Percentiles rank a stretch among this genome's conserved stretches.
phyloP scores from a whole-genome alignment of 2,888 invertebrate species.

The Megalurothrips usitatus region DNA sequence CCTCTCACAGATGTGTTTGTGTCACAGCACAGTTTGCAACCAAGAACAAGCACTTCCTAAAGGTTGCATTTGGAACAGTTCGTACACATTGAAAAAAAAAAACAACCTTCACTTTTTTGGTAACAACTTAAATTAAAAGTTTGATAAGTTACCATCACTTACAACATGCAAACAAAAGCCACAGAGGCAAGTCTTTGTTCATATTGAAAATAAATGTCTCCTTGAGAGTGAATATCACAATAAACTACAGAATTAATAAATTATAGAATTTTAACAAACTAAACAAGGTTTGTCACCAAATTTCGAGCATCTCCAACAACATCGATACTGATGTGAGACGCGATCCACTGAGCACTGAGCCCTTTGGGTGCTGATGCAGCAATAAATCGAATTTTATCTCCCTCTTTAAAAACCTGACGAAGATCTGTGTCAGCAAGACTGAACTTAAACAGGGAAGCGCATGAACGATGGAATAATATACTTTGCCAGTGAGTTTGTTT shows the following conservation, averaged over 20 bases:
- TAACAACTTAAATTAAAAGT: too few species aligned
- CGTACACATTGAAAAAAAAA: too few species aligned
- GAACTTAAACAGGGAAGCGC: background rate
- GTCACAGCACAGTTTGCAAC: too few species aligned
- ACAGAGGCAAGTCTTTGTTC: background rate
- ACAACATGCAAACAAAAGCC: too few species aligned
- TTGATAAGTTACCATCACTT: too few species aligned
- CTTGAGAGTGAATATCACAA: background rate
- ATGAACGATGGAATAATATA: background rate
- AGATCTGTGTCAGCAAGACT: background rate
- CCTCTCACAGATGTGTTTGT: too few species aligned
- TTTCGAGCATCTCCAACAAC: background rate
- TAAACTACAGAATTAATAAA: background rate
- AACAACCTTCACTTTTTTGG: too few species aligned
- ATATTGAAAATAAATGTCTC: background rate
- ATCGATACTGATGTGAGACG: background rate
- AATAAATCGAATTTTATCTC: constrained; percentile 10
- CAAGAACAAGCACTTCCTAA: too few species aligned
- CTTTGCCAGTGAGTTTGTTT: constrained; percentile 11
- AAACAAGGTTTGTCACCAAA: too few species aligned
- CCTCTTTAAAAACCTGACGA: constrained; percentile 2
- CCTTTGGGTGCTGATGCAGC: constrained; percentile 5
- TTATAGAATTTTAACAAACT: too few species aligned
- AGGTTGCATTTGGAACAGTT: too few species aligned
- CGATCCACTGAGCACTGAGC: background rate